These are phyloP conservation scores for Mnemiopsis leidyi DNA, from an alignment of 37 sponge, comb jelly and placozoan genomes.

Conservation along the genomic window DNA sequence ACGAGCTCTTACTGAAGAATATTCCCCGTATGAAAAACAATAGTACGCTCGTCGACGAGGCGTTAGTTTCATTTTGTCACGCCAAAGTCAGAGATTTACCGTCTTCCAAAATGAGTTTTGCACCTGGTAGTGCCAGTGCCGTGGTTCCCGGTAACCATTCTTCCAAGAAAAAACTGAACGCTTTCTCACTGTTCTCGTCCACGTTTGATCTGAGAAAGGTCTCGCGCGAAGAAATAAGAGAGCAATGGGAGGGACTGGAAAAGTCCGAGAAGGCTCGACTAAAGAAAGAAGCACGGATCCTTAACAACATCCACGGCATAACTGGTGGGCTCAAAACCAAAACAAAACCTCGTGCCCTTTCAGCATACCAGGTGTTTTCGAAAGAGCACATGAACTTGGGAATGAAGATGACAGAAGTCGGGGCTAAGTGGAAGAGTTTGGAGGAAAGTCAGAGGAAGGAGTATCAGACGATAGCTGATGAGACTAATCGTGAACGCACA, in stretches of 20 bases:
- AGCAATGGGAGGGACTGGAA: constrained; percentile 5
- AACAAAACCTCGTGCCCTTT: neutral
- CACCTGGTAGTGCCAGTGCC: neutral
- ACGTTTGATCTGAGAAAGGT: neutral
- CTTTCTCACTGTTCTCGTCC: constrained; percentile 14
- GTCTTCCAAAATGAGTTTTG: neutral
- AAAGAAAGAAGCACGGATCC: neutral
- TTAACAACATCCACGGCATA: constrained; percentile 17
- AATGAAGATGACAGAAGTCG: constrained; percentile 36
- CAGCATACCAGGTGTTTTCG: neutral
- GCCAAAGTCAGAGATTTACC: constrained; percentile 7
- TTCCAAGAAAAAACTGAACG: neutral
- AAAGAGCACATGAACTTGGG: constrained; percentile 33
- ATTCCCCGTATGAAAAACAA: constrained; percentile 8
- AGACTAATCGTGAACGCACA: neutral
- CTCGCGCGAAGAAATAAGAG: neutral
- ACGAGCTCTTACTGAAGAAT: neutral
- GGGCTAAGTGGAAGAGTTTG: neutral
- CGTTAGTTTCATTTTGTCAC: neutral
- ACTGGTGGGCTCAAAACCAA: neutral
- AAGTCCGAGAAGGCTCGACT: neutral
- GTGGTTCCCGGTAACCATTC: neutral
- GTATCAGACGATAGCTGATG: neutral
- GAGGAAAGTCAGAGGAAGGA: neutral
- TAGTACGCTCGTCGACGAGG: constrained; percentile 16